Conservation (phyloP, 2,888 invertebrate genomes). For the Sesia bembeciformis region DNA sequence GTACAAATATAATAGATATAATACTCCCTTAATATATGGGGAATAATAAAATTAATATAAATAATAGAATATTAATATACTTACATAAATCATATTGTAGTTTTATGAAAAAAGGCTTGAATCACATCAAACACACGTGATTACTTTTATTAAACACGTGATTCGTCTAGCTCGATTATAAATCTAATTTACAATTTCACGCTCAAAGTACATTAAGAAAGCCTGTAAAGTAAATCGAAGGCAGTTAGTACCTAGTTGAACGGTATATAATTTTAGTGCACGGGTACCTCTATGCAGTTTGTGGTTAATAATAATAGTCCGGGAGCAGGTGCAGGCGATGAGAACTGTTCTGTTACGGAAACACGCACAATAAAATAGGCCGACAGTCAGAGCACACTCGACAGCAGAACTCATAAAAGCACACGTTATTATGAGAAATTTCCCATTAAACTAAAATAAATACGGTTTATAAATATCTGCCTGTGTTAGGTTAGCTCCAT, state of each 20-base stretch:
- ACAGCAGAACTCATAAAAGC: not conserved
- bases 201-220: not conserved
- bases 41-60: too few relatives aligned
- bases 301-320: slow-evolving; percentile 20
- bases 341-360: slow-evolving; percentile 7
- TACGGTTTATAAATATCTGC: too few relatives aligned
- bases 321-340: slow-evolving; percentile 17
- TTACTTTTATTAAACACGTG: not conserved
- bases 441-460: not conserved
- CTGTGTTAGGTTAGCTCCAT: too few relatives aligned
- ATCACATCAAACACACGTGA: too few relatives aligned
- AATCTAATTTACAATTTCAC: not conserved
- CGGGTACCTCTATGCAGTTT: slow-evolving; percentile 15
- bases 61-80: too few relatives aligned
- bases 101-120: too few relatives aligned
- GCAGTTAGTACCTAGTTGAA: slow-evolving; percentile 3
- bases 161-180: not conserved
- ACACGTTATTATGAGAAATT: not conserved
- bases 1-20: too few relatives aligned
- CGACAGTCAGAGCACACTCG: not conserved
- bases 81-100: too few relatives aligned
- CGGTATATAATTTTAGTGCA: slow-evolving; percentile 17
- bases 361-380: slow-evolving; percentile 1
- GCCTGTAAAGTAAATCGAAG: slow-evolving; percentile 6
- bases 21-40: too few relatives aligned